Percentiles rank a stretch among this genome's conserved stretches.
Evolutionary conservation across 2,113 vertebrate species (phyloP).

Genomic region (Brachypteracias leptosomus): DNA sequence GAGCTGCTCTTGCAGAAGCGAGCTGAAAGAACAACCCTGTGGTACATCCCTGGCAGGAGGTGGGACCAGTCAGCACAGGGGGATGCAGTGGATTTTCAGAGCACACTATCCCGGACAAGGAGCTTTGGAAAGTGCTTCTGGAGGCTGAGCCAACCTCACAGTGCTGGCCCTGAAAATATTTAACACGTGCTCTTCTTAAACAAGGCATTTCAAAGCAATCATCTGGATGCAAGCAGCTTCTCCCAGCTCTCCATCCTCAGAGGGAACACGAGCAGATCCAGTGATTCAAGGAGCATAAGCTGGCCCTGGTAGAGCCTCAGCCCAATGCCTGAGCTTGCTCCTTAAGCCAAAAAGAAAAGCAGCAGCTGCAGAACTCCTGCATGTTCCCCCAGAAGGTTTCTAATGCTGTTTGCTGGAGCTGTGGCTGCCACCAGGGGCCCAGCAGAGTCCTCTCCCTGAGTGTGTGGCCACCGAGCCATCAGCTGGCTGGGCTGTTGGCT

Average conservation of each 20-base stretch:
- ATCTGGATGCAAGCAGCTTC: background rate
- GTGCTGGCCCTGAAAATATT: background rate
- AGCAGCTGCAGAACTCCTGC: background rate
- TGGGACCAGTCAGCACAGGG: background rate
- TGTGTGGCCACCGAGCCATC: background rate
- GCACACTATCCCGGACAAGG: background rate
- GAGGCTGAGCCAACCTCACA: background rate
- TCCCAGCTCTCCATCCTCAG: background rate
- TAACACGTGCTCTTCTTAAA: background rate
- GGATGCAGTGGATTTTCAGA: background rate
- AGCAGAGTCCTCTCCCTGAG: background rate
- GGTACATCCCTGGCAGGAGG: fast-evolving
- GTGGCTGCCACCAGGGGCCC: background rate
- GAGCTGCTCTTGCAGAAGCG: background rate
- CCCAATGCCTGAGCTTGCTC: background rate
- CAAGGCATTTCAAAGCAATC: background rate
- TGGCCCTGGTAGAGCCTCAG: background rate
- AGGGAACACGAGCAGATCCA: background rate
- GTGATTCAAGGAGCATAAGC: background rate
- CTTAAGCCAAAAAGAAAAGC: background rate
- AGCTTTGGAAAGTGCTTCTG: background rate
- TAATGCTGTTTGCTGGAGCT: fast-evolving
- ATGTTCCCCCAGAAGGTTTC: background rate
- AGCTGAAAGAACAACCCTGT: background rate
- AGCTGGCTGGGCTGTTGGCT: constrained; percentile 17